Evolutionary conservation across 2,113 vertebrate species (phyloP).

Genomic region (Hippoglossus stenolepis): DNA sequence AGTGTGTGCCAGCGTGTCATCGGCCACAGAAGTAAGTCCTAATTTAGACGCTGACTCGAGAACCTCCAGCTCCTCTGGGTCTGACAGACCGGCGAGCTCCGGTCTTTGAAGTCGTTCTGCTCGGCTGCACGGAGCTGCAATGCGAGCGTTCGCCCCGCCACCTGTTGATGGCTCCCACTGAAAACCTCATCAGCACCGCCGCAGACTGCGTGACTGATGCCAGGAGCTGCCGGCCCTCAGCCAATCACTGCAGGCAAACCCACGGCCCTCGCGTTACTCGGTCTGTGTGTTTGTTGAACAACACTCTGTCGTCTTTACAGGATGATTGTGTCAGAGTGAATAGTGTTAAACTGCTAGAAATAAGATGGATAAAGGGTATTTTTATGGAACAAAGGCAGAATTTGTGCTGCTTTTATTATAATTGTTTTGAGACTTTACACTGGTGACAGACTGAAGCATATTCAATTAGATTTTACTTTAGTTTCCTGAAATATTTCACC

Average conservation of each 20-base stretch:
- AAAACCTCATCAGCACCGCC: constrained; percentile 54
- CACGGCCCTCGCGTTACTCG: neutral
- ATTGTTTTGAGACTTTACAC: too few relatives aligned
- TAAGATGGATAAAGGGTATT: too few relatives aligned
- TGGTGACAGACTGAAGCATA: too few relatives aligned
- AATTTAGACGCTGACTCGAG: constrained; percentile 51
- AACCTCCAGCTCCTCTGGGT: constrained; percentile 41
- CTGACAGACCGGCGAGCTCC: constrained; percentile 23
- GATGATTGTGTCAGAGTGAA: neutral
- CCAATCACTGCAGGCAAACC: constrained; percentile 33
- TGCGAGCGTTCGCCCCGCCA: constrained; percentile 35
- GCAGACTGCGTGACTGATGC: neutral
- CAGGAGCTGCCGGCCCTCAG: constrained; percentile 28
- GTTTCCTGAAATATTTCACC: too few relatives aligned
- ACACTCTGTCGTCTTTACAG: constrained; percentile 23
- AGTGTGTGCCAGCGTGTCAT: constrained; percentile 14
- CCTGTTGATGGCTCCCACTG: constrained; percentile 51
- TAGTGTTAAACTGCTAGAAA: too few relatives aligned
- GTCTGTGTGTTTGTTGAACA: neutral
- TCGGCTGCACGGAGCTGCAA: constrained; percentile 8
- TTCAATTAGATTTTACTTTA: too few relatives aligned
- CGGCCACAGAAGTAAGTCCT: constrained; percentile 38
- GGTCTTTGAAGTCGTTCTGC: constrained; percentile 42
- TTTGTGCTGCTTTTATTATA: too few relatives aligned
- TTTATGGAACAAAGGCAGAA: too few relatives aligned